Evolutionary conservation across 2,113 vertebrate genomes (phyloP).

Genomic region (Octodon degus): DNA sequence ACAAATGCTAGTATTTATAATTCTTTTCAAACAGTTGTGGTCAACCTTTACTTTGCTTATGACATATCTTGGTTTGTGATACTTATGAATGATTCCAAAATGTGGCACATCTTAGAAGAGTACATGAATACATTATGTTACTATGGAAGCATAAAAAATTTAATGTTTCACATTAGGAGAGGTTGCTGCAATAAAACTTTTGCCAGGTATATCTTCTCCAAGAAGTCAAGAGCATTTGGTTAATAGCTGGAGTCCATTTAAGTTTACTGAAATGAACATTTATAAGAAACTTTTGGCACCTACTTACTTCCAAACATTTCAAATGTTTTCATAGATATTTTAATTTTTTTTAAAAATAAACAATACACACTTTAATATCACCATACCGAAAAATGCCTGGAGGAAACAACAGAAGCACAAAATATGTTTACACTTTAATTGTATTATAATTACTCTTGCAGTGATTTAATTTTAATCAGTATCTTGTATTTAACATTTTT

Average conservation of each 20-base stretch:
- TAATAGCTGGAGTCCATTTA: neutral
- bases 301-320: neutral
- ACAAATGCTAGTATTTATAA: neutral
- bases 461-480: neutral
- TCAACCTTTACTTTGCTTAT: conserved; percentile 28
- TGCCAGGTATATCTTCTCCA: neutral
- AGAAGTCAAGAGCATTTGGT: conserved; percentile 13
- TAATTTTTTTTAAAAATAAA: neutral
- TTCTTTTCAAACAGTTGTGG: neutral
- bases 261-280: neutral
- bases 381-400: neutral
- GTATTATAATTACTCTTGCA: neutral
- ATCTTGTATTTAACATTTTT: neutral
- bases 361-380: neutral
- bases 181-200: neutral
- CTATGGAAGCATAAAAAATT: conserved; percentile 23
- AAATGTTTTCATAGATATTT: neutral
- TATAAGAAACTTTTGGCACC: neutral
- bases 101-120: conserved; percentile 26
- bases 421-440: neutral
- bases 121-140: conserved; percentile 21
- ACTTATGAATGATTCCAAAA: conserved; percentile 47
- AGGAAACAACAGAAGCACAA: neutral
- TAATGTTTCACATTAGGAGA: conserved; percentile 35
- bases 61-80: neutral